Evolutionary conservation across 1,140 invertebrate genomes (phyloP), one percentile per base, ranked within the genome.

Genomic region (Drosophila gunungcola): DNA sequence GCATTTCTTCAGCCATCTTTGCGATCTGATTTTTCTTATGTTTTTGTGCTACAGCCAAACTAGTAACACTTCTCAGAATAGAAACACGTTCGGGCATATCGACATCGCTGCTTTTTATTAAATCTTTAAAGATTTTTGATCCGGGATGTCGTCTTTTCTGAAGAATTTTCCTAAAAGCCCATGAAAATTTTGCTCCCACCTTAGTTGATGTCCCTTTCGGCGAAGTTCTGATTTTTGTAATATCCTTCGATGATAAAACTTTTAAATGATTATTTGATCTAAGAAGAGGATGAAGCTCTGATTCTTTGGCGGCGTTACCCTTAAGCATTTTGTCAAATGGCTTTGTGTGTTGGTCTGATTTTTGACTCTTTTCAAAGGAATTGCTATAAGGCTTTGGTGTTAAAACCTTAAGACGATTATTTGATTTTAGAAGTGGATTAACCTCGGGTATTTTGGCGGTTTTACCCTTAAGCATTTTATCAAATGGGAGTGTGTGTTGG

Each of bases 151-250:
- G 0, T 3, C 12, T 21, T 11, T 4, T n/a, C 4, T 13, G 42
- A 0, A 58, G 0, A 12, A 5, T 13, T 2, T 32, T 6, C 2
- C 13, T 62, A 4, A 12, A 41, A 5, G 2, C 13, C 58, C 52
- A 57, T 11, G 58, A 32, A 58, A 62, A 58, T 4, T 62, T 62
- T 5, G 36, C 25, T 41, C 58, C 51, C 13, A 61, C 36, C 5
- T 21, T 21, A 3, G 25, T n/a, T n/a, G 48, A 21, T 29, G 12
- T 41, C 3, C 4, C 6, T 55, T 3, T 38, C n/a, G 5, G 3
- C n/a, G n/a, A 10, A 16, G 13, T 16, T 5, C 25, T 27, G 1
- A 49, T n/a, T 13, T 13, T 34, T 4, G 3, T 16, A 16, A 10
- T 51, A 4, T 51, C 29, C 4, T 13, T 34, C 10, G 48, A 13